Conservation (phyloP, 2,113 vertebrate species). For the Irena cyanogastra region DNA sequence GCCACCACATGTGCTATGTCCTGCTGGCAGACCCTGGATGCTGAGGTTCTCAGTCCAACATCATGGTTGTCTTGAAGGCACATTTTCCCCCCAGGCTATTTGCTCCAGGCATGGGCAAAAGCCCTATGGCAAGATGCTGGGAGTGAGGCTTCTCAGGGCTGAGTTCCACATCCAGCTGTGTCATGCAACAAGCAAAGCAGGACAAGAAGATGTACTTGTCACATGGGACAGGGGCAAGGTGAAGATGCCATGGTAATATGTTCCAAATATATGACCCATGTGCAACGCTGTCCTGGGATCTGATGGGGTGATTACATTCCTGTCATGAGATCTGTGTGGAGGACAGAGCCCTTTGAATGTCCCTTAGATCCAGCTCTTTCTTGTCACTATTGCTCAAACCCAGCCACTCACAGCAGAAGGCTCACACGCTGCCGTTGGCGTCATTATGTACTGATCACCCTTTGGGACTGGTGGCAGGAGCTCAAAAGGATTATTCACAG, state of each 20-base stretch:
- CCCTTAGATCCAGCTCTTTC: background rate
- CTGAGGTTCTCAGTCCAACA: background rate
- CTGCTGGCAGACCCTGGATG: background rate
- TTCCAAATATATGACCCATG: background rate
- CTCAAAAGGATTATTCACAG: constrained; percentile 54
- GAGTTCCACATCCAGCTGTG: rapidly evolving
- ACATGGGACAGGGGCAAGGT: background rate
- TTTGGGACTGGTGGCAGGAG: background rate
- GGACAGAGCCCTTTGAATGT: background rate
- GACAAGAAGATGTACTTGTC: background rate
- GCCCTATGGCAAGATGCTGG: rapidly evolving
- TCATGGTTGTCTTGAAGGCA: background rate
- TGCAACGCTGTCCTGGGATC: background rate
- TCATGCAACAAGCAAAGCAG: background rate
- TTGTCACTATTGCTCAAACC: background rate
- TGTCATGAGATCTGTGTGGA: background rate
- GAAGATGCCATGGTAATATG: background rate
- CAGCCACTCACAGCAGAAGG: background rate
- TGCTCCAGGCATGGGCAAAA: background rate
- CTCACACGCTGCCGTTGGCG: background rate
- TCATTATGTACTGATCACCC: background rate
- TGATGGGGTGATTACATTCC: background rate
- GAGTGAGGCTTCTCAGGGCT: background rate
- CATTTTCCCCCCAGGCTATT: background rate
- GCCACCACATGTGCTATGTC: background rate